Evolutionary conservation across 2,113 vertebrate species (phyloP).

Genomic region (Chlorocebus sabaeus): DNA sequence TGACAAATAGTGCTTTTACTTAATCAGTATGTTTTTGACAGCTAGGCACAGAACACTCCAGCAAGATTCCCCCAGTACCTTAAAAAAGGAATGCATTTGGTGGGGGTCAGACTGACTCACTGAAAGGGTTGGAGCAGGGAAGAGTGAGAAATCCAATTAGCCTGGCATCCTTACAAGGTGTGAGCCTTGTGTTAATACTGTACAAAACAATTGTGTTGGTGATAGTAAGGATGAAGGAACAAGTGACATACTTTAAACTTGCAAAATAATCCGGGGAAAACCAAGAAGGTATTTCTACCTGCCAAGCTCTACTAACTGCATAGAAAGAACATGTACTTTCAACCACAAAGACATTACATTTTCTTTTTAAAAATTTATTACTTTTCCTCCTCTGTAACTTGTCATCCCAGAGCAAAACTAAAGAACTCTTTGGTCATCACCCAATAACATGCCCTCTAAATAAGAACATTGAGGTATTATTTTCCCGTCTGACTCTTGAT

Average conservation of each 20-base stretch:
- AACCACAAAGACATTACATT: neutral
- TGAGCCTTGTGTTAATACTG: neutral
- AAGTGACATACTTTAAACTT: neutral
- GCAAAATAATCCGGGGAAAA: neutral
- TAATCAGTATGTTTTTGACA: neutral
- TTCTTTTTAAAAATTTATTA: neutral
- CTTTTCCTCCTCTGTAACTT: neutral
- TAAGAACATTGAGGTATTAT: neutral
- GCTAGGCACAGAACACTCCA: neutral
- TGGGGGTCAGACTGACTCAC: neutral
- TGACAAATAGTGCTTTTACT: neutral
- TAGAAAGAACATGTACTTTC: neutral
- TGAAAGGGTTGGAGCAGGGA: neutral
- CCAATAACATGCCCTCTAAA: neutral
- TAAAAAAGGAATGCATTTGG: neutral
- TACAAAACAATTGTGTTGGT: neutral
- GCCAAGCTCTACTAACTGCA: neutral
- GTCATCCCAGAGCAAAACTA: slow-evolving; percentile 1
- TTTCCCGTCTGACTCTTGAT: neutral
- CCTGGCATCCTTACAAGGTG: neutral
- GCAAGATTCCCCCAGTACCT: neutral
- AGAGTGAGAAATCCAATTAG: neutral
- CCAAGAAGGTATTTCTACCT: neutral
- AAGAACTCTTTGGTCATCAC: neutral
- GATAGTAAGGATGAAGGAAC: neutral